Base-by-base conservation (phyloP, 92 coral and sea anemone genomes). In the Montipora capitata region DNA sequence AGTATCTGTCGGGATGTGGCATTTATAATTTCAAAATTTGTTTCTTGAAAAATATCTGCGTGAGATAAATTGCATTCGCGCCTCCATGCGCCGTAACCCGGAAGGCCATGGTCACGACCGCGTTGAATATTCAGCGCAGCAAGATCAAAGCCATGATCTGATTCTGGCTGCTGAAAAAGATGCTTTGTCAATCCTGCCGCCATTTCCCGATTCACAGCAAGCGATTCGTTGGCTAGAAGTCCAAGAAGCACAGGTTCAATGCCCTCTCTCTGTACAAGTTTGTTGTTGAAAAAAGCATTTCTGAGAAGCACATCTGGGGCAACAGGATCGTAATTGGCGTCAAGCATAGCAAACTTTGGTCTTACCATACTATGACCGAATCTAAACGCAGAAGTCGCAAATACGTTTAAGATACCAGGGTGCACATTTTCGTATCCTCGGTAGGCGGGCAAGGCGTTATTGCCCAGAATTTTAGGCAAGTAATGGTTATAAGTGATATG, bases 41-140 rank as follows among this genome's bases (percentile, higher is more conserved):
- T 95, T 74, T 97, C 99, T 27, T 96, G 95, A 65, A 97, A 97
- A 75, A 92, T 94, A n/a, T 91, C 94, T 14, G 98, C 98, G 68
- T 97, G 98, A 1, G 95, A 88, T 4, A 97, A 85, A 68, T 95
- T 92, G 74, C 99, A 97, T 75, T 96, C 95, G 72, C 99, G 95
- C 85, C 99, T 94, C 99, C 99, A 97, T 68, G 90, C 96, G 7
- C 99, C 99, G 87, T 97, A 97, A 14, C 99, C 99, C 3, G 98
- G 98, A 1, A 97, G 85, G 4, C 99, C 99, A 70, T 97, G 99
- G 52, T 97, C 99, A 52, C 99, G 96, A 42, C 99, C 98, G 68
- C 99, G 94, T 63, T 97, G 99, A 41, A 97, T 96, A 81, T 97
- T 97, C 76, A 97, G 90, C 70, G 99, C 98, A 40, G 98, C 98